These are phyloP conservation scores for Antrozous pallidus DNA, from an alignment of 2,797 vertebrate genomes.

Conservation along the genomic window DNA sequence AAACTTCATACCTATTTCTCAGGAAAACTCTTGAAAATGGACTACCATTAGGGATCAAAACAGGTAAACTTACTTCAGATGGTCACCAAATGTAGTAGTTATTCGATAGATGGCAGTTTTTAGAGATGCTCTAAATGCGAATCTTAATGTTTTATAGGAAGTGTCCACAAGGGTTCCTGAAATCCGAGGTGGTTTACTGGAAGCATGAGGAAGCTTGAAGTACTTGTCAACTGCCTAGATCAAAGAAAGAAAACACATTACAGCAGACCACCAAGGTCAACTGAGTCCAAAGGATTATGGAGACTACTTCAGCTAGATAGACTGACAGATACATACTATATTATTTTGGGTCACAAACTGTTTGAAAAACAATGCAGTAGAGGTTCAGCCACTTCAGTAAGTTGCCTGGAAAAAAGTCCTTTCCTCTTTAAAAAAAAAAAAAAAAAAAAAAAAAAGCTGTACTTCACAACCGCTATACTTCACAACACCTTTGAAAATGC, in stretches of 20 bases:
- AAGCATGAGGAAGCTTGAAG: conserved; percentile 97
- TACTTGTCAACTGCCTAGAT: conserved; percentile 94
- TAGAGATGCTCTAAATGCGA: conserved; percentile 92
- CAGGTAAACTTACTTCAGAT: conserved; percentile 90
- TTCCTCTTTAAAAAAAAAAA: neutral
- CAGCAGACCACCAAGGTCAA: neutral
- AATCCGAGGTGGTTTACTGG: conserved; percentile 90
- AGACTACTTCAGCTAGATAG: neutral
- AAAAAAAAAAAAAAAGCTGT: neutral
- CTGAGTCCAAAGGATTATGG: neutral
- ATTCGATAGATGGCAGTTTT: conserved; percentile 97
- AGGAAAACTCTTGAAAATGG: neutral
- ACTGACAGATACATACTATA: neutral
- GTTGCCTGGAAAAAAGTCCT: neutral
- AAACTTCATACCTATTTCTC: neutral
- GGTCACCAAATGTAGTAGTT: conserved; percentile 93
- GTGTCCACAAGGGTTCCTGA: conserved; percentile 89
- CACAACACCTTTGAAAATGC: neutral
- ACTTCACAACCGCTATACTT: neutral
- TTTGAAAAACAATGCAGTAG: neutral
- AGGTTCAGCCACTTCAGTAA: neutral
- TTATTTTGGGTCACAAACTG: neutral
- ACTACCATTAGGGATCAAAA: neutral
- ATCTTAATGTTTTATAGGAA: conserved; percentile 93
- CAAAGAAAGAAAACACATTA: conserved; percentile 8